phyloP scores from a whole-genome alignment of 1,140 invertebrate genomes.

The Prorops nasuta region DNA sequence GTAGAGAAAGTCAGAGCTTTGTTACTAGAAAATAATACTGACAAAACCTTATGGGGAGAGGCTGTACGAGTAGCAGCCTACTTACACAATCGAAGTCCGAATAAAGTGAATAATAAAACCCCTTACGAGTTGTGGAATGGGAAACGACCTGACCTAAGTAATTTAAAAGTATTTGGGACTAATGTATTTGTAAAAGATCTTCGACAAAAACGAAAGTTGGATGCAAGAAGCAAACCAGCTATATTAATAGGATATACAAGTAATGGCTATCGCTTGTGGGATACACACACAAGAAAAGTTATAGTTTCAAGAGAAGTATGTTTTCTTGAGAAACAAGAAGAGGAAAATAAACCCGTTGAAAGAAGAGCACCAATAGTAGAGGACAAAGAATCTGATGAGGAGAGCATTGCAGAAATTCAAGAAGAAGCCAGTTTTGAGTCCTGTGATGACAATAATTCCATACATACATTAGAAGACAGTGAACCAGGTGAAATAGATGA shows the following conservation, averaged over 20 bases:
- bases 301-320: constrained; percentile 45
- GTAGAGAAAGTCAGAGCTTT: neutral
- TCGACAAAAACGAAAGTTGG: constrained; percentile 43
- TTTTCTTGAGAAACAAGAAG: constrained; percentile 37
- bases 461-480: no score
- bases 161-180: constrained; percentile 53
- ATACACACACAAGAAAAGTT: constrained; percentile 37
- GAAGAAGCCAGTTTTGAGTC: no score
- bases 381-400: no score
- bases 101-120: constrained; percentile 38
- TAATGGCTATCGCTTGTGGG: constrained; percentile 51
- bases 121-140: constrained; percentile 37
- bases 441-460: no score
- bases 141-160: constrained; percentile 42
- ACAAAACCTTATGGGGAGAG: neutral
- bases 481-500: constrained; percentile 14
- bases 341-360: neutral
- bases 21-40: neutral
- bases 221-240: constrained; percentile 44
- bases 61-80: constrained; percentile 18
- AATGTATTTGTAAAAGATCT: constrained; percentile 47
- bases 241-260: constrained; percentile 48
- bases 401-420: no score
- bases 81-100: constrained; percentile 50
- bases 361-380: no score